phyloP scores from a whole-genome alignment of 1,140 invertebrate genomes.

The Hycleus cichorii region DNA sequence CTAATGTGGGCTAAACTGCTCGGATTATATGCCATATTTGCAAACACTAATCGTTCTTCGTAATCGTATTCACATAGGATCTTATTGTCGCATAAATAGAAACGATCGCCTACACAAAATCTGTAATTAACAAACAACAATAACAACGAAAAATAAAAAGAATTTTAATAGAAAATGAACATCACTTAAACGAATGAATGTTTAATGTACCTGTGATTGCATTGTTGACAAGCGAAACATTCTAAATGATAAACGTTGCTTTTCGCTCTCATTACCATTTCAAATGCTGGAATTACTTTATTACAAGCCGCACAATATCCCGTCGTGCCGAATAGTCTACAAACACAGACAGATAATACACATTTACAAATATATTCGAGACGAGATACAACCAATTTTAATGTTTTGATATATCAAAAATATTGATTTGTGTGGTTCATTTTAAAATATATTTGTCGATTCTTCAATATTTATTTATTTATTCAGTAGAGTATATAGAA shows the following conservation, averaged over 20 bases:
- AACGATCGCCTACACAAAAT: conserved; percentile 91
- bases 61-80: conserved; percentile 93
- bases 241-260: conserved; percentile 93
- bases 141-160: not conserved
- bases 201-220: conserved; percentile 78
- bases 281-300: conserved; percentile 91
- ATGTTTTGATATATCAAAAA: too few species aligned
- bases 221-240: conserved; percentile 94
- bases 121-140: conserved; percentile 34
- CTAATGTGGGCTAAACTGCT: conserved; percentile 79
- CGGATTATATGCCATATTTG: conserved; percentile 81
- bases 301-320: conserved; percentile 88
- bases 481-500: too few species aligned
- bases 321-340: conserved; percentile 84
- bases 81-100: conserved; percentile 88
- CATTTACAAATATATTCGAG: too few species aligned
- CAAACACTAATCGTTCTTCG: conserved; percentile 82
- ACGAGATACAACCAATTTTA: too few species aligned
- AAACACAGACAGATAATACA: conserved; percentile 12
- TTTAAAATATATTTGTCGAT: too few species aligned
- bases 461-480: too few species aligned
- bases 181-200: not conserved
- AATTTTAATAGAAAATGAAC: not conserved
- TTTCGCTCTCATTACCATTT: conserved; percentile 95
- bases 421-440: too few species aligned